These are phyloP conservation scores for Taphrorychus bicolor DNA, from an alignment of 2,888 invertebrate species.

Conservation along the genomic window DNA sequence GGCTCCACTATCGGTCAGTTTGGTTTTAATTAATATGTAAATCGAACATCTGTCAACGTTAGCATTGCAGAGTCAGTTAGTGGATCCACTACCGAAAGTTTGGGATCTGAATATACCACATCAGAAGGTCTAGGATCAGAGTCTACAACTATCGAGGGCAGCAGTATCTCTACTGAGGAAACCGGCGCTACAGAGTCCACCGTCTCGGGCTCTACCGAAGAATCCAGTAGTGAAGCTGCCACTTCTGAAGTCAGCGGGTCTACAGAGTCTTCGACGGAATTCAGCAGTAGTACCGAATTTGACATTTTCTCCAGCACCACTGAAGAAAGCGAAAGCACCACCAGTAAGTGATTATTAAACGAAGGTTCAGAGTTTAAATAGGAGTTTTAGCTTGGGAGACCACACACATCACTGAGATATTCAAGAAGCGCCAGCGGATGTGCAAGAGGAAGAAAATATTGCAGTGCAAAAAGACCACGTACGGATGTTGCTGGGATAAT, in stretches of 20 bases:
- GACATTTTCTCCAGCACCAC: slow-evolving; percentile 51
- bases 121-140: neutral
- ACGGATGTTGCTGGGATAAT: slow-evolving; percentile 87
- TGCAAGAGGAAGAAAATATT: slow-evolving; percentile 65
- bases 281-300: slow-evolving; percentile 45
- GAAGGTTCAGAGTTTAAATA: neutral
- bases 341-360: slow-evolving; percentile 23
- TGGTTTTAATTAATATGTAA: neutral
- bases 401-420: slow-evolving; percentile 64
- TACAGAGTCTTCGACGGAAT: slow-evolving; percentile 43
- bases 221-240: slow-evolving; percentile 37
- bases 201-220: neutral
- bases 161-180: neutral
- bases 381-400: slow-evolving; percentile 58
- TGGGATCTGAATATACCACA: too few species aligned
- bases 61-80: too few species aligned
- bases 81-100: neutral
- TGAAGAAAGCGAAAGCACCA: slow-evolving; percentile 47
- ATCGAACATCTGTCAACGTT: too few species aligned
- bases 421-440: slow-evolving; percentile 64
- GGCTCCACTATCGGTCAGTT: neutral
- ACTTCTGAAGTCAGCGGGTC: slow-evolving; percentile 41
- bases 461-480: slow-evolving; percentile 70
- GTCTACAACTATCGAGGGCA: neutral
- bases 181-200: too few species aligned